Evolutionary conservation across 2,113 vertebrate genomes (phyloP).

Genomic region (Neopipo cinnamomea): DNA sequence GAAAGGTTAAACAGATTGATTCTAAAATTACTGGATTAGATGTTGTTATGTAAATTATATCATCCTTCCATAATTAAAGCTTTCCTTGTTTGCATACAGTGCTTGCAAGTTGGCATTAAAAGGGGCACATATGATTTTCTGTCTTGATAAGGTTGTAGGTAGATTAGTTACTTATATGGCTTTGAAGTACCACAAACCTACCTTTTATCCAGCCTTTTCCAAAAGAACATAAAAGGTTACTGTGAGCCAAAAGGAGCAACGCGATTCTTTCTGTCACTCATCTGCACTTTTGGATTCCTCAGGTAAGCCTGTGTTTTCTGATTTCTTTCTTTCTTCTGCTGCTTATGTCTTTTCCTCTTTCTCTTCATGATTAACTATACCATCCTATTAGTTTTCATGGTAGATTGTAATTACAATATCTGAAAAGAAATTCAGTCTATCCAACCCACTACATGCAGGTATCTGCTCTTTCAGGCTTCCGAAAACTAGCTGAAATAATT

Average conservation of each 20-base stretch:
- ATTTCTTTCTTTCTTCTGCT: neutral
- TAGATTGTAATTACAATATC: neutral
- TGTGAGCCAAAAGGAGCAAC: neutral
- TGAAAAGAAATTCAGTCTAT: conserved; percentile 25
- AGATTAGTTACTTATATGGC: neutral
- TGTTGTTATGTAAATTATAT: neutral
- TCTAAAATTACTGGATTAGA: neutral
- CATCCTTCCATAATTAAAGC: neutral
- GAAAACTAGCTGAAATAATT: neutral
- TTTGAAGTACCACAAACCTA: neutral
- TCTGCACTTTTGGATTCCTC: neutral
- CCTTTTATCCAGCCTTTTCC: neutral
- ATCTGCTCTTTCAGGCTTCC: neutral
- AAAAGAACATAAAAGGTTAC: neutral
- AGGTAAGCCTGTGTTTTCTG: neutral
- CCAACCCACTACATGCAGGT: neutral
- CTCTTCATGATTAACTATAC: neutral
- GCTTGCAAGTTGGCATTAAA: neutral
- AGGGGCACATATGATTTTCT: neutral
- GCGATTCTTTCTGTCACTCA: neutral
- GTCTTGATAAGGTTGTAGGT: neutral
- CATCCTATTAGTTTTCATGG: neutral
- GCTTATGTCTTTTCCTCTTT: neutral
- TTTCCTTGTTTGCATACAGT: neutral
- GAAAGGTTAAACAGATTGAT: neutral